Evolutionary conservation across 2,797 vertebrate genomes (phyloP), one percentile per base, ranked within the genome.

Genomic region (Rhinichthys osculus): DNA sequence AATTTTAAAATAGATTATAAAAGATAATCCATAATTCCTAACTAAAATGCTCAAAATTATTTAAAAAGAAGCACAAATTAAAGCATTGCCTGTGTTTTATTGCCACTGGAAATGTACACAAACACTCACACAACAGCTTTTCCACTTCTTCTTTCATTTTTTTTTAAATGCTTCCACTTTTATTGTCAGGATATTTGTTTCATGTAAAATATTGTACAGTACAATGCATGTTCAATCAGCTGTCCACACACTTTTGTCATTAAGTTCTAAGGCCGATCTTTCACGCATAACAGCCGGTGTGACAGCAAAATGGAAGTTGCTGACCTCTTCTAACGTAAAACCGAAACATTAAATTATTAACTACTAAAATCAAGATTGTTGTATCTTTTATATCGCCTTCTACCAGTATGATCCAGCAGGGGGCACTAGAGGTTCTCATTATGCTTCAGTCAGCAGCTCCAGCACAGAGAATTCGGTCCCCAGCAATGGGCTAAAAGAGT

Each of bases 151-250:
- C 90, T 84, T 73, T 89, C 93, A 14, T 47, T n/a, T 42, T 7
- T 40, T 64, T 78, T 62, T 78, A 27, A 96, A 96, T 93, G 95
- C 96, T 94, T 97, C 93, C 96, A 95, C 94, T 97, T 97, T 97
- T 96, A 97, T 97, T 96, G 96, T 98, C 97, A 97, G 97, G 98
- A 97, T 98, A 98, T 95, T 98, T 97, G 97, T 93, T 96, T 98
- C 96, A 97, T 99, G 98, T 98, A 99, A 99, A 99, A 99, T 98
- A 97, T 97, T 97, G 96, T 98, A 98, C 97, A 98, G 97, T 99
- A 98, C 97, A 97, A 98, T 96, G 96, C 96, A 97, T 97, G 96
- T 97, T 97, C 96, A 95, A 94, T 94, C 95, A 96, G 96, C 91
- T 92, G 83, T 96, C 96, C 95, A 93, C 91, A 92, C 91, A 89